Conservation (phyloP, 2,888 invertebrate genomes). For the Meiosimyza platycephala region DNA sequence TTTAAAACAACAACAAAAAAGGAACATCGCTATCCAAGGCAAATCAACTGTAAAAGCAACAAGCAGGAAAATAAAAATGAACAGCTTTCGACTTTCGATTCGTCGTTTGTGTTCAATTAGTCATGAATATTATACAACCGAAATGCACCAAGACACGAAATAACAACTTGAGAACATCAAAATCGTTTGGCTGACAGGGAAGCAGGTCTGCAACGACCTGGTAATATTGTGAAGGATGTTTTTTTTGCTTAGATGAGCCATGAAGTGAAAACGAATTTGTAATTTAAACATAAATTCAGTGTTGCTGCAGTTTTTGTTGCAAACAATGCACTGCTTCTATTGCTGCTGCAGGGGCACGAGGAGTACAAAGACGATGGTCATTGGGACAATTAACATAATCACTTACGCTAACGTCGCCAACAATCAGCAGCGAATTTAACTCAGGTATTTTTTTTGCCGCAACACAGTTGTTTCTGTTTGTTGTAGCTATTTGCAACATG, state of each 20-base stretch:
- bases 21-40: slow-evolving; percentile 12
- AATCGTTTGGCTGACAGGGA: too few species aligned
- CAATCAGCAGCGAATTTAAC: too few species aligned
- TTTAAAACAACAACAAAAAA: slow-evolving; percentile 13
- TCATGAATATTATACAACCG: slow-evolving; percentile 28
- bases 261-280: slow-evolving; percentile 17
- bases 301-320: neutral
- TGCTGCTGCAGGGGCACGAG: neutral
- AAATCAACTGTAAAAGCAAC: slow-evolving; percentile 18
- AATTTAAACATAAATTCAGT: slow-evolving; percentile 11
- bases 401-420: neutral
- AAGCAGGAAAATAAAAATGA: slow-evolving; percentile 1
- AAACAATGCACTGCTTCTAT: neutral
- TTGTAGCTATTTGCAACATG: slow-evolving; percentile 10
- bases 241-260: neutral
- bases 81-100: slow-evolving; percentile 16
- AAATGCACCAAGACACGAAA: too few species aligned
- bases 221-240: too few species aligned
- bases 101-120: slow-evolving; percentile 33
- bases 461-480: neutral
- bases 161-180: too few species aligned
- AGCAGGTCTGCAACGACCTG: too few species aligned
- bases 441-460: neutral
- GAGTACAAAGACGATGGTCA: slow-evolving; percentile 2
- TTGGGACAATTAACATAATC: slow-evolving; percentile 29